A percentile compares a stretch with the other conserved stretches of the same genome.
Conservation (phyloP, 1,140 invertebrate genomes). For the Zelostemma sp. region DNA sequence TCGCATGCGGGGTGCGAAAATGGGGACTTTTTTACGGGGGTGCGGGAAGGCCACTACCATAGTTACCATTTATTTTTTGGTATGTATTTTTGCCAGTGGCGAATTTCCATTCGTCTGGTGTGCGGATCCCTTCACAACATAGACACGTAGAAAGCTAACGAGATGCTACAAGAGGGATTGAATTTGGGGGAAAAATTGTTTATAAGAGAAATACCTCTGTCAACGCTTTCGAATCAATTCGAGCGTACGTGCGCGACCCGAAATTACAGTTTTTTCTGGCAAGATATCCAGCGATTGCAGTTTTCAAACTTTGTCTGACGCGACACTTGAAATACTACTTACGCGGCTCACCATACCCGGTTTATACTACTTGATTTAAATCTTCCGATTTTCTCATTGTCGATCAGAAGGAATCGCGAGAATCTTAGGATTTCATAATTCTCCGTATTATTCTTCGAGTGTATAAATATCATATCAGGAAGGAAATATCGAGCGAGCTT, state of each 20-base stretch:
- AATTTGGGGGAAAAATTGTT: conserved; percentile 21
- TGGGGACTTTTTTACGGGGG: not conserved
- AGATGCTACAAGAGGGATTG: conserved; percentile 44
- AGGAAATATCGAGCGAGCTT: conserved; percentile 43
- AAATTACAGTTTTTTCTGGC: too few species aligned
- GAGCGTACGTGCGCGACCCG: too few species aligned
- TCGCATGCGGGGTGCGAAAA: not conserved
- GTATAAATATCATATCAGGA: conserved; percentile 24
- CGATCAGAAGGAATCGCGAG: conserved; percentile 6
- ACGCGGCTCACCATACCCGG: not conserved
- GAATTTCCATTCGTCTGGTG: conserved; percentile 69
- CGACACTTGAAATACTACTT: not conserved
- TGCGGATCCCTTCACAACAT: conserved; percentile 59
- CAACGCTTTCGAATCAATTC: too few species aligned
- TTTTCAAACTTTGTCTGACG: too few species aligned
- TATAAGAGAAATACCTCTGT: too few species aligned
- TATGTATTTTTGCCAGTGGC: conserved; percentile 78
- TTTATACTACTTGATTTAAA: too few species aligned
- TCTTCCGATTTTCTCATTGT: too few species aligned
- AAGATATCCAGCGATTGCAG: too few species aligned
- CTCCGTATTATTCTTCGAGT: conserved; percentile 28
- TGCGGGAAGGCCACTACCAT: conserved; percentile 27
- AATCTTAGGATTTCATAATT: conserved; percentile 7
- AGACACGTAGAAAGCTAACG: conserved; percentile 63
- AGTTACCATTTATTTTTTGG: conserved; percentile 71